A percentile compares a stretch with the other conserved stretches of the same genome.
phyloP scores from a whole-genome alignment of 2,888 invertebrate genomes.

The Urechis unicinctus region DNA sequence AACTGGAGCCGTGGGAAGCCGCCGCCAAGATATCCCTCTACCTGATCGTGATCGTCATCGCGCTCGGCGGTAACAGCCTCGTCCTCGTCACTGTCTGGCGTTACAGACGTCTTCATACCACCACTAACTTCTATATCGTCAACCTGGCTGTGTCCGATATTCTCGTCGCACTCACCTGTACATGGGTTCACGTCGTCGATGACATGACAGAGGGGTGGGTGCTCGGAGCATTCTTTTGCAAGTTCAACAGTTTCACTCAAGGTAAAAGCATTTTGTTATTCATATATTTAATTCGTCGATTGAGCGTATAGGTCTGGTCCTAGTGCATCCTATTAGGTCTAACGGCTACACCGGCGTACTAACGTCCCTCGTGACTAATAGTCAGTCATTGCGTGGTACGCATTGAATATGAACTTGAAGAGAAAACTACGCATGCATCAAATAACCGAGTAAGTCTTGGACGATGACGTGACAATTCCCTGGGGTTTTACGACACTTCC shows the following conservation, averaged over 20 bases:
- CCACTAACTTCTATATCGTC: slow-evolving; percentile 42
- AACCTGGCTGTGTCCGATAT: slow-evolving; percentile 42
- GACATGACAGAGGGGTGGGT: slow-evolving; percentile 75
- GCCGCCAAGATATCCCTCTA: slow-evolving; percentile 14
- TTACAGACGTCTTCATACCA: slow-evolving; percentile 32
- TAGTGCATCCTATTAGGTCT: neutral
- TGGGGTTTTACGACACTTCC: no score
- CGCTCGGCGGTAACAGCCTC: slow-evolving; percentile 15
- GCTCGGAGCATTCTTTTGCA: slow-evolving; percentile 68
- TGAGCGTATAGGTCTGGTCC: neutral
- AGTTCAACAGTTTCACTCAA: slow-evolving; percentile 70
- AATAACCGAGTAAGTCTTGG: no score
- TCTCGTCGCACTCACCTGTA: slow-evolving; percentile 53
- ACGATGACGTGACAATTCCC: no score
- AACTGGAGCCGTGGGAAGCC: slow-evolving; percentile 3
- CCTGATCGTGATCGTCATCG: slow-evolving; percentile 10
- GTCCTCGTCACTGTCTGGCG: slow-evolving; percentile 15
- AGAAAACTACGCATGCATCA: no score
- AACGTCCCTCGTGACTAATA: neutral
- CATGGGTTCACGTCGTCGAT: slow-evolving; percentile 68
- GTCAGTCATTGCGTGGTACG: no score
- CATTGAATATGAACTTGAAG: no score
- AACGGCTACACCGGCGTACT: neutral
- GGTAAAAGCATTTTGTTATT: slow-evolving; percentile 56
- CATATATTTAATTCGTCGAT: no score